Conservation (phyloP, 2,797 vertebrate species). For the Micrastur ruficollis region DNA sequence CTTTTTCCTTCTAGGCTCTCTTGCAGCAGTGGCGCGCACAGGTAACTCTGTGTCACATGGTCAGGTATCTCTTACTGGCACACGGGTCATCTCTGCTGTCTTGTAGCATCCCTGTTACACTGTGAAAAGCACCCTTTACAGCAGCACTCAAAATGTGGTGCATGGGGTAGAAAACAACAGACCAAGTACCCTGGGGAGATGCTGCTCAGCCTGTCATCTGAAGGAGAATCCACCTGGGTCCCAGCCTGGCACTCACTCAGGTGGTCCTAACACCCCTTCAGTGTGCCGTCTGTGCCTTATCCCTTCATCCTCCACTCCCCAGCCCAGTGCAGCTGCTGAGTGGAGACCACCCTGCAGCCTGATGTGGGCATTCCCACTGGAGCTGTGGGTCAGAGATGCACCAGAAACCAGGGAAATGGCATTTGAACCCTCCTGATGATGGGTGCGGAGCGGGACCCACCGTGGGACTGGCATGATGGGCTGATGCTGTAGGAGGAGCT, state of each 20-base stretch:
- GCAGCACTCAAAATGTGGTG: not conserved
- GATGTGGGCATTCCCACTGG: accelerated
- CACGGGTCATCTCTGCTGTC: not conserved
- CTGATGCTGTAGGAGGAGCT: not conserved
- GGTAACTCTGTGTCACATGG: not conserved
- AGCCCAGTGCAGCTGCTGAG: accelerated
- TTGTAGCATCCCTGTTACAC: accelerated
- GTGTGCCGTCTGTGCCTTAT: not conserved
- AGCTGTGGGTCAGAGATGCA: not conserved
- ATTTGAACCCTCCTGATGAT: not conserved
- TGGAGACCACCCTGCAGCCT: not conserved
- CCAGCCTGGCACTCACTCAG: not conserved
- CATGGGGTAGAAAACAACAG: not conserved
- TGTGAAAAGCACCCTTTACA: not conserved
- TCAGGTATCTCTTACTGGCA: not conserved
- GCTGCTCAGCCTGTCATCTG: not conserved
- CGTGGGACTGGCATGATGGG: not conserved
- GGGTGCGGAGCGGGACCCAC: accelerated
- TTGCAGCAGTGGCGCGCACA: not conserved
- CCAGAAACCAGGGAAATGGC: not conserved
- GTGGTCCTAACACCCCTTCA: not conserved
- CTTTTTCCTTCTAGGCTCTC: not conserved
- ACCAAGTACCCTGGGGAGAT: not conserved
- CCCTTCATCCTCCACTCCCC: not conserved
- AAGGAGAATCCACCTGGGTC: not conserved